Evolutionary conservation across 2,113 vertebrate genomes (phyloP), one percentile per base, ranked within the genome.

Genomic region (Phaethon lepturus): DNA sequence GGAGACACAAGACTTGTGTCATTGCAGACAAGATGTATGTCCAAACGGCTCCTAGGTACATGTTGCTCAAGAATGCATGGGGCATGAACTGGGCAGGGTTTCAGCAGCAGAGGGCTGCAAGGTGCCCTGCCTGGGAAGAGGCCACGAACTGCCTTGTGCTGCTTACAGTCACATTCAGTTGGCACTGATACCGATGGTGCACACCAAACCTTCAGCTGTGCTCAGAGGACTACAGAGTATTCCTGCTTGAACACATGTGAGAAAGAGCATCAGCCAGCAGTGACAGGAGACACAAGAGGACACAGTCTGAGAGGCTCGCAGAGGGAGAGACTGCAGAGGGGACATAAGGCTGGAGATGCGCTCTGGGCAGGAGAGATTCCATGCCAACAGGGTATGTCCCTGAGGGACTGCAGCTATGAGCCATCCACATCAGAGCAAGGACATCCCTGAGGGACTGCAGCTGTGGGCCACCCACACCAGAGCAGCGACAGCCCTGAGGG

Each of bases 151-250:
- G 38, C 22, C 16, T 40, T 0, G 2, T 31, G 49, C 11, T 1
- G 1, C 35, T 17, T 42, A 26, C 9, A n/a, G 10, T 64, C 20
- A 6, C 0, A 4, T 16, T 47, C 14, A 1, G 0, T 17, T 50
- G n/a, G 38, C 71, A 72, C n/a, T 17, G 35, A 80, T 44, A 56
- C 25, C 1, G 2, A 9, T 2, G 10, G 4, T 2, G 7, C 1
- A 6, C 35, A 40, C 17, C 29, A 85, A 87, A 71, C 23, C 38
- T 75, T 67, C 56, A 75, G 7, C 2, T 38, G 38, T 7, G 40
- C 20, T n/a, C 52, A 47, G 19, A 33, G 44, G 0, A 58, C 42
- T 31, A 56, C 19, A n/a, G 20, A 58, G 28, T 7, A 56, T 33
- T 47, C 33, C 77, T 66, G 10, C 64, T 74, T 31, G 28, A 71